Evolutionary conservation across 1,140 invertebrate genomes (phyloP).

Genomic region (Eurosta solidaginis): DNA sequence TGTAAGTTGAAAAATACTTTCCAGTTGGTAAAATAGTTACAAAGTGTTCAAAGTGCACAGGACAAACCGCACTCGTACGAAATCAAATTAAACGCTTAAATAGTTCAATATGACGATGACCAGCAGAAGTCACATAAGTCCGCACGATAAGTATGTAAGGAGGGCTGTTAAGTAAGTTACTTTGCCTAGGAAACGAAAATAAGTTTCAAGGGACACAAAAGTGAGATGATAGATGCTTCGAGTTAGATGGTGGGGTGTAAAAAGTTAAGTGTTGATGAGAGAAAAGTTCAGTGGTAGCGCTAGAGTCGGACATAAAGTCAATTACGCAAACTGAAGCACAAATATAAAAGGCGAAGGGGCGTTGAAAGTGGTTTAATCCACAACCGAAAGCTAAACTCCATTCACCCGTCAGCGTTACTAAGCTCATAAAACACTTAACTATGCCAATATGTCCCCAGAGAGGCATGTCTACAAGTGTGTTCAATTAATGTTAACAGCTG

Average conservation of each 20-base stretch:
- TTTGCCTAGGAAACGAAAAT: not conserved
- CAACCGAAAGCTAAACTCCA: not conserved
- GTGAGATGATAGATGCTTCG: not conserved
- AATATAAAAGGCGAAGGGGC: not conserved
- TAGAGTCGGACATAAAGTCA: not conserved
- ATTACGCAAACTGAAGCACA: not conserved
- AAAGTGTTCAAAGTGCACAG: conserved; percentile 23
- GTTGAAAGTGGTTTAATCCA: not conserved
- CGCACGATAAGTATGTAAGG: not conserved
- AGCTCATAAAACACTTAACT: conserved; percentile 35
- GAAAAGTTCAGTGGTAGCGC: not conserved
- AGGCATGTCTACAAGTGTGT: not conserved
- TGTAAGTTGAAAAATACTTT: not conserved
- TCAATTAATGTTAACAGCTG: conserved; percentile 10
- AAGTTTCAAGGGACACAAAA: not conserved
- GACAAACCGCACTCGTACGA: conserved; percentile 27
- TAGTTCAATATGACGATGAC: conserved; percentile 29
- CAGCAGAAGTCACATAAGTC: not conserved
- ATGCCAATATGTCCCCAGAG: conserved; percentile 30
- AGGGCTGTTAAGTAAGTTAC: no score
- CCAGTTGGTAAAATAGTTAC: conserved; percentile 8
- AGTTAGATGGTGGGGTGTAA: not conserved
- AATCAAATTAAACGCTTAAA: conserved; percentile 32
- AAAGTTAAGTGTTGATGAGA: not conserved
- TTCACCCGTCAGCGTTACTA: not conserved